These are phyloP conservation scores for Serilophus lunatus DNA, from an alignment of 2,113 vertebrate genomes.

Conservation along the genomic window DNA sequence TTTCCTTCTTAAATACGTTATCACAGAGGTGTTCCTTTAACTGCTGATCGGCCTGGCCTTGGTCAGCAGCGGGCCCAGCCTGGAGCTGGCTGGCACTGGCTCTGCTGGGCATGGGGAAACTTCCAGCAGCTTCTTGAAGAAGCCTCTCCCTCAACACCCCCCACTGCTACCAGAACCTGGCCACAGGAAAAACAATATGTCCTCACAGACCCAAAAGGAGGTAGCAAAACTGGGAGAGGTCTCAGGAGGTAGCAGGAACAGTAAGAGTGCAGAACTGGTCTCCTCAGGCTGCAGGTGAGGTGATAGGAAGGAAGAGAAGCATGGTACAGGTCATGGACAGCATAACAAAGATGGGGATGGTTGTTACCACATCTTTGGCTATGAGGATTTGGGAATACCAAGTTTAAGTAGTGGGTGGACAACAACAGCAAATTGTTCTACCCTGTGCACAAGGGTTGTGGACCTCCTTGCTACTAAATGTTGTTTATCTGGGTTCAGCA, in stretches of 20 bases:
- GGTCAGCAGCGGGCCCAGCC: too few relatives aligned
- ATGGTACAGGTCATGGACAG: neutral
- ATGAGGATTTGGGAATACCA: neutral
- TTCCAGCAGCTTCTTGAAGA: too few relatives aligned
- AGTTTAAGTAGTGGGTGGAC: neutral
- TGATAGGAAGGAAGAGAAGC: neutral
- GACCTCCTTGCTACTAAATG: neutral
- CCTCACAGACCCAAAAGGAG: neutral
- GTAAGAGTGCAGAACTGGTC: neutral
- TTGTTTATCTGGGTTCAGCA: neutral
- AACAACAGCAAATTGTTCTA: neutral
- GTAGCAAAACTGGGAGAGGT: neutral
- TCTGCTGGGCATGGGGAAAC: too few relatives aligned
- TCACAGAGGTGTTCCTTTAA: too few relatives aligned
- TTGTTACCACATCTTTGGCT: neutral
- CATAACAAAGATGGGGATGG: neutral
- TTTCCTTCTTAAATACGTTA: too few relatives aligned
- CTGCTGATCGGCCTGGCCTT: too few relatives aligned
- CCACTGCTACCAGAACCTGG: too few relatives aligned
- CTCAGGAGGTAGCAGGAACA: neutral
- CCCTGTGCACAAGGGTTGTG: neutral
- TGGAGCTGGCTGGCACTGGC: too few relatives aligned
- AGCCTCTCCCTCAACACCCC: too few relatives aligned
- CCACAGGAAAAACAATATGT: too few relatives aligned
- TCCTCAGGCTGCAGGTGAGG: neutral